phyloP scores from a whole-genome alignment of 1,140 invertebrate genomes.

The Episyrphus balteatus region DNA sequence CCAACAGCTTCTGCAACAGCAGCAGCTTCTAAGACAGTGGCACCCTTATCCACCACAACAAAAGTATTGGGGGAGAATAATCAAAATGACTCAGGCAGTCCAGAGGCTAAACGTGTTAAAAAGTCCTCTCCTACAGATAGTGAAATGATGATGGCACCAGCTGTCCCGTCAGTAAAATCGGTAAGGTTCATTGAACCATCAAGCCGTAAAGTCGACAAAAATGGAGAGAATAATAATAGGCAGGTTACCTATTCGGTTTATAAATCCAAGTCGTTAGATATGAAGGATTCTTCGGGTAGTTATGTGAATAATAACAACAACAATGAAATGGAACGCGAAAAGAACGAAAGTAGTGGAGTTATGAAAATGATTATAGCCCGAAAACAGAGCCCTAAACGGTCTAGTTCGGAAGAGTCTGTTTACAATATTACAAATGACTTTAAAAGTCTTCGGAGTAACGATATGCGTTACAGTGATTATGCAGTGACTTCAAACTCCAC shows the following conservation, averaged over 20 bases:
- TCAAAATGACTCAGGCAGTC: constrained; percentile 9
- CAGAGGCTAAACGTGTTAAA: constrained; percentile 2
- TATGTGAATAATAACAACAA: no score
- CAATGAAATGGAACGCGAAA: neutral
- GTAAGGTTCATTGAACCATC: no score
- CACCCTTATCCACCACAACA: constrained; percentile 11
- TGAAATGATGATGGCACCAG: constrained; percentile 1
- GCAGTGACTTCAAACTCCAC: constrained; percentile 3
- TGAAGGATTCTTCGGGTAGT: neutral
- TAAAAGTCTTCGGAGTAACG: constrained; percentile 32
- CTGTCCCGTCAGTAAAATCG: neutral
- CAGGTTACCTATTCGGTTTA: neutral
- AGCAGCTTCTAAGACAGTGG: constrained; percentile 1
- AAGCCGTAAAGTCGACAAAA: no score
- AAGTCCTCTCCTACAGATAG: neutral
- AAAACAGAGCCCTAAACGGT: constrained; percentile 3
- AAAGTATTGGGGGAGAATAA: constrained; percentile 23
- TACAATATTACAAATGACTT: constrained; percentile 15
- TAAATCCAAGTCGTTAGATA: neutral
- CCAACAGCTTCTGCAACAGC: constrained; percentile 5
- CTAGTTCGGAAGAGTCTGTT: constrained; percentile 6
- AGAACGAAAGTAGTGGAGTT: neutral
- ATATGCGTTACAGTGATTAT: constrained; percentile 29
- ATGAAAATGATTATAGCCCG: constrained; percentile 6
- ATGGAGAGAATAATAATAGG: no score